Evolutionary conservation across 1,140 invertebrate species (phyloP).

Genomic region (Listronotus bonariensis): DNA sequence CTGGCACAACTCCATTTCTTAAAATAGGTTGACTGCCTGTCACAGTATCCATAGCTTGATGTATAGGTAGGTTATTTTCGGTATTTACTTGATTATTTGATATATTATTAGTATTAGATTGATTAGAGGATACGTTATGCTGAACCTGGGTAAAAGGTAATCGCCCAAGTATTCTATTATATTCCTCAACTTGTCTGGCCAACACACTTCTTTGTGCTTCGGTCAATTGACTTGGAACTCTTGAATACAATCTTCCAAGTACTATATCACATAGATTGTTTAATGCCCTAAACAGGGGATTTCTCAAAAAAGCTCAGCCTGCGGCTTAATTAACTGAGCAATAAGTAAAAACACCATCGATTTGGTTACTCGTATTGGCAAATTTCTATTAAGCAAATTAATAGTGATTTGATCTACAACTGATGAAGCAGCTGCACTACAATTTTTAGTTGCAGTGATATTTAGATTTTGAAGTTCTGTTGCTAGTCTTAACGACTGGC

Average conservation of each 20-base stretch:
- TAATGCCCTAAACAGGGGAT: constrained; percentile 8
- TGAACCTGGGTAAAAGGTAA: too few relatives aligned
- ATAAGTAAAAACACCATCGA: constrained; percentile 9
- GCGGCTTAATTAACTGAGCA: constrained; percentile 5
- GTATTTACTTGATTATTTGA: too few relatives aligned
- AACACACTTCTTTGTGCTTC: background rate
- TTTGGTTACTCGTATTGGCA: constrained; percentile 8
- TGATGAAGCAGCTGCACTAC: background rate
- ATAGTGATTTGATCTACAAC: constrained; percentile 4
- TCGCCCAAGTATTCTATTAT: background rate
- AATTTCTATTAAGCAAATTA: background rate
- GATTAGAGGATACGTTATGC: too few relatives aligned
- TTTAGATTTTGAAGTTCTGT: background rate
- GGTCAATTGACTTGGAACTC: background rate
- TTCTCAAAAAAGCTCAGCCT: background rate
- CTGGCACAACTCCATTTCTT: too few relatives aligned
- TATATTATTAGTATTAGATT: too few relatives aligned
- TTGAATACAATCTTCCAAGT: background rate
- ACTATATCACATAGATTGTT: background rate
- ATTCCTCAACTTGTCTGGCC: constrained; percentile 1
- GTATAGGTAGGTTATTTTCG: too few relatives aligned
- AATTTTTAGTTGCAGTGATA: background rate
- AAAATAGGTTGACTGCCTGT: too few relatives aligned
- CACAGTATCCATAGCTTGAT: too few relatives aligned
- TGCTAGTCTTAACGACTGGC: background rate